Conservation (phyloP, 2,888 invertebrate species). For the Amaurobius ferox region DNA sequence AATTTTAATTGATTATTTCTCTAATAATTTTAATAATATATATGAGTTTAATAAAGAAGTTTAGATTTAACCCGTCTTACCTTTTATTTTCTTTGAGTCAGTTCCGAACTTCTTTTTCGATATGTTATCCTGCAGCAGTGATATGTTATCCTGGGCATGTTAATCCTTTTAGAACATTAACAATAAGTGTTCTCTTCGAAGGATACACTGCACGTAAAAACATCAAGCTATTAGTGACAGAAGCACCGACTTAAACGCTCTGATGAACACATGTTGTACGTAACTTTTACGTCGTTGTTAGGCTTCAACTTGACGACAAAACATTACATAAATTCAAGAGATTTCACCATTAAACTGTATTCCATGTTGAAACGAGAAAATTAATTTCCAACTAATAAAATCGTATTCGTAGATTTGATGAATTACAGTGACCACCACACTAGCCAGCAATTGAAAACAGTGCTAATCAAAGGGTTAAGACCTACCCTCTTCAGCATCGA, state of each 20-base stretch:
- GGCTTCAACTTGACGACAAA: not conserved
- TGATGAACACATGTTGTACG: too few relatives aligned
- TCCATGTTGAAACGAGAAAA: too few relatives aligned
- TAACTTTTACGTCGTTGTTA: not conserved
- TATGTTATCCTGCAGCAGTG: not conserved
- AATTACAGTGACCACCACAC: not conserved
- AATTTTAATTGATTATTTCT: too few relatives aligned
- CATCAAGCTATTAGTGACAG: not conserved
- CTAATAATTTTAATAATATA: too few relatives aligned
- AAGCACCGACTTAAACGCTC: not conserved
- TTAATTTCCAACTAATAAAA: not conserved
- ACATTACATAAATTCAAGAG: not conserved
- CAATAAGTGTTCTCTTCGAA: not conserved
- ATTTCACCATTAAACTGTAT: not conserved
- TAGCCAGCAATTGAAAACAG: not conserved
- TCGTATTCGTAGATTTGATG: not conserved
- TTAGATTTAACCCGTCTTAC: constrained; percentile 2
- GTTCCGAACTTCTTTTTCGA: constrained; percentile 18
- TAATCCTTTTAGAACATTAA: constrained; percentile 25
- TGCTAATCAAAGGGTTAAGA: not conserved
- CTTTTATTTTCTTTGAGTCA: constrained; percentile 31
- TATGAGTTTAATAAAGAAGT: too few relatives aligned
- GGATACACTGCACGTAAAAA: not conserved
- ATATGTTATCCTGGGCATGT: constrained; percentile 50
- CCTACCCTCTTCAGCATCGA: not conserved